These are phyloP conservation scores for Drosophila longiperda DNA, from an alignment of 2,888 invertebrate species.

Conservation along the genomic window DNA sequence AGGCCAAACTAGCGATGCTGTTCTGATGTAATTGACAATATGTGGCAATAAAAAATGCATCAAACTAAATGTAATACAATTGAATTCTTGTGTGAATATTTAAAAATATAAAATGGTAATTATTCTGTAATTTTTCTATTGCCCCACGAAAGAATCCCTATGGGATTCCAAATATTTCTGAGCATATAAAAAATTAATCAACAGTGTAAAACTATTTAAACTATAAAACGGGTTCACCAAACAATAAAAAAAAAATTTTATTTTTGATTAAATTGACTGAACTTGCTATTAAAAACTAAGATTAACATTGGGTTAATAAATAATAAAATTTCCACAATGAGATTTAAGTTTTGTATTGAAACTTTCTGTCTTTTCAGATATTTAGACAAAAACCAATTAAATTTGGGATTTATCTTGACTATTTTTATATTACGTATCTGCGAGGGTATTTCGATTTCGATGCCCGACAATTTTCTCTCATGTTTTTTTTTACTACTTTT, in stretches of 20 bases:
- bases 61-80: neutral
- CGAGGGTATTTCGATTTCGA: neutral
- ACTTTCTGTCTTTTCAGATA: neutral
- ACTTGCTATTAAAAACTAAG: neutral
- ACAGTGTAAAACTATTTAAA: neutral
- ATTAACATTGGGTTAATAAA: neutral
- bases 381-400: neutral
- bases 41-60: neutral
- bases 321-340: neutral
- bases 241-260: neutral
- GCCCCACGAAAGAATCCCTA: neutral
- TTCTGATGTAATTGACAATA: neutral
- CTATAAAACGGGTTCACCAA: neutral
- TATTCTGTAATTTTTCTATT: neutral
- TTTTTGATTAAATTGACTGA: neutral
- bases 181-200: neutral
- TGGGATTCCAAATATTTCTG: neutral
- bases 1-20: neutral
- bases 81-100: neutral
- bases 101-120: neutral
- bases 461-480: neutral
- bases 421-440: neutral
- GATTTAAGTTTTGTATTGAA: neutral
- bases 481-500: constrained; percentile 15
- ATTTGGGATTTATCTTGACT: neutral